Evolutionary conservation across 92 coral and sea anemone species (phyloP).

Genomic region (Nematostella vectensis): DNA sequence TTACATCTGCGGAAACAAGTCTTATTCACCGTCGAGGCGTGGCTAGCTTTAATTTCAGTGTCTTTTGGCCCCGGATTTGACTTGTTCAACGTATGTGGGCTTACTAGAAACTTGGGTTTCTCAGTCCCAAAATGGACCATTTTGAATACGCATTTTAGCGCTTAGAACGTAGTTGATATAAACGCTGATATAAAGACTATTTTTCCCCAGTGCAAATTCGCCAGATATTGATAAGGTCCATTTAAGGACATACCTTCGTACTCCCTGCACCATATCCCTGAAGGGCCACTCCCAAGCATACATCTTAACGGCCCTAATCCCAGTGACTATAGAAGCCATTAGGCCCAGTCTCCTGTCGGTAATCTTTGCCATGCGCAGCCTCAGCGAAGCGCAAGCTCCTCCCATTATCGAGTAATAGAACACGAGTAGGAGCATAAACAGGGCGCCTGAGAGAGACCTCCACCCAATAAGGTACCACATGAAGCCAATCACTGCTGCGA

Average conservation of each 20-base stretch:
- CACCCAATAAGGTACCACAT: conserved; percentile 59
- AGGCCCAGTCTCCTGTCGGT: conserved; percentile 52
- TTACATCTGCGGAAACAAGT: too few species aligned
- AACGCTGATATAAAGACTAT: too few species aligned
- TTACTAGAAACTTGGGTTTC: too few species aligned
- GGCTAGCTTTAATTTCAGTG: too few species aligned
- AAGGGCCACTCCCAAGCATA: conserved; percentile 65
- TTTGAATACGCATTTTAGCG: too few species aligned
- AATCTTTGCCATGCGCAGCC: conserved; percentile 47
- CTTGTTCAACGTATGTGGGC: too few species aligned
- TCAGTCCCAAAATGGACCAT: too few species aligned
- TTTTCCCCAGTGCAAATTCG: too few species aligned
- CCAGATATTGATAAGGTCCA: too few species aligned
- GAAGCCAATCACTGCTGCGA: conserved; percentile 32
- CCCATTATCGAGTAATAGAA: conserved; percentile 46
- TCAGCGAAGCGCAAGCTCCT: conserved; percentile 29
- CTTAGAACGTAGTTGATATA: too few species aligned
- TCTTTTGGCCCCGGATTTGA: too few species aligned
- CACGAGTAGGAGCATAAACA: conserved; percentile 35
- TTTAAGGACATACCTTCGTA: conserved; percentile 38
- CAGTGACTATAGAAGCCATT: conserved; percentile 48
- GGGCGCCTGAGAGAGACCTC: conserved; percentile 40
- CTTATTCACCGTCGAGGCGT: too few species aligned
- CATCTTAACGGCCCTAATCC: conserved; percentile 52
- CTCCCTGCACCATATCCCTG: conserved; percentile 33